These are phyloP conservation scores for Sakesphorus luctuosus DNA, from an alignment of 2,113 vertebrate genomes.

Conservation along the genomic window DNA sequence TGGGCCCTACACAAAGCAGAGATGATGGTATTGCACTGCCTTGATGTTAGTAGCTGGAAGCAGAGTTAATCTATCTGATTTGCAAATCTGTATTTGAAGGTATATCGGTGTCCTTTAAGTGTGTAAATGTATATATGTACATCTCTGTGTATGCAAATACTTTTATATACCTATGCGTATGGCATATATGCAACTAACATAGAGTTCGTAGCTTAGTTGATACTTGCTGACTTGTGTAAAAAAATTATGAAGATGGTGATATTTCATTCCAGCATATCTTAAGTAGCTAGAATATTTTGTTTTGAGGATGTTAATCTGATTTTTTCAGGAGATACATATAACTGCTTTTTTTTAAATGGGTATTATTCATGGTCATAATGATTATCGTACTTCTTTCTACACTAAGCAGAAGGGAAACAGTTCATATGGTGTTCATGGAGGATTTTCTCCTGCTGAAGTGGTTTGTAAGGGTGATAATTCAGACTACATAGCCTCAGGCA, in stretches of 20 bases:
- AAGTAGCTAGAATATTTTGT: background rate
- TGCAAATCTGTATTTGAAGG: background rate
- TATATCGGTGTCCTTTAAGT: background rate
- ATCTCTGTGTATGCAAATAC: background rate
- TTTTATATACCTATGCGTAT: background rate
- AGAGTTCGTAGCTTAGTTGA: background rate
- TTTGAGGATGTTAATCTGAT: background rate
- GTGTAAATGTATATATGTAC: background rate
- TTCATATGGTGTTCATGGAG: background rate
- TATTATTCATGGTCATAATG: background rate
- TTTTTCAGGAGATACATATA: background rate
- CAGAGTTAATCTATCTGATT: background rate
- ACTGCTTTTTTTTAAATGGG: background rate
- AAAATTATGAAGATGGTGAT: background rate
- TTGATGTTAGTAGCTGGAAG: background rate
- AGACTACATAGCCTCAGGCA: slow-evolving; percentile 42
- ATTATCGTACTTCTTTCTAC: background rate
- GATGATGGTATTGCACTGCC: background rate
- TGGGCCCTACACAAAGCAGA: background rate
- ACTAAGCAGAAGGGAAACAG: background rate
- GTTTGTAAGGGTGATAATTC: slow-evolving; percentile 5
- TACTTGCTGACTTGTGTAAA: background rate
- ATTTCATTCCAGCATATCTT: background rate
- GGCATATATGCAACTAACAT: background rate
- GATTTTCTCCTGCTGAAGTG: slow-evolving; percentile 14